Evolutionary conservation across 2,113 vertebrate species (phyloP).

Genomic region (Microcebus ravelobensis): DNA sequence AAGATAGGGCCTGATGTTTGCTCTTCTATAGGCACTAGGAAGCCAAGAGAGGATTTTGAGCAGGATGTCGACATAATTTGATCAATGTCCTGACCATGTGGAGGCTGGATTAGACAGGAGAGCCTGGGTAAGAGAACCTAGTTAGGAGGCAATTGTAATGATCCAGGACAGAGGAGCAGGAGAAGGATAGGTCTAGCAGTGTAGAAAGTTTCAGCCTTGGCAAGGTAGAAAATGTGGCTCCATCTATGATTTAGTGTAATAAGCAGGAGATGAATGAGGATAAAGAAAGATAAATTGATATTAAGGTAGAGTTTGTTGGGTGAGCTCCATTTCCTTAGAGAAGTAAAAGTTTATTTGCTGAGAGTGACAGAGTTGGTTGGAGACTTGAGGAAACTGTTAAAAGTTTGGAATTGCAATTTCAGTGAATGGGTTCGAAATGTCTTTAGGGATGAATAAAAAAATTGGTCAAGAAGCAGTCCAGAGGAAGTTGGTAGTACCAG

Average conservation of each 20-base stretch:
- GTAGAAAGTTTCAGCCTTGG: neutral
- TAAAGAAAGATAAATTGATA: neutral
- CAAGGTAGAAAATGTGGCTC: neutral
- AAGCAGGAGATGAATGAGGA: slow-evolving; percentile 12
- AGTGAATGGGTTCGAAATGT: neutral
- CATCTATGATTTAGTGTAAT: neutral
- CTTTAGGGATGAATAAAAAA: neutral
- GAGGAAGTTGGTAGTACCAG: neutral
- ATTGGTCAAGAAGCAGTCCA: neutral
- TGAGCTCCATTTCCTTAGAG: neutral
- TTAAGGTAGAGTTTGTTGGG: neutral
- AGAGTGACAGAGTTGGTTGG: neutral
- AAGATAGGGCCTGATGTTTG: neutral
- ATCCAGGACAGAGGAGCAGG: neutral
- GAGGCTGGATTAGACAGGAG: neutral
- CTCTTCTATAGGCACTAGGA: neutral
- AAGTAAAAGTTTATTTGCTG: neutral
- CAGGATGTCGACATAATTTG: neutral
- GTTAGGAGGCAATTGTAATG: neutral
- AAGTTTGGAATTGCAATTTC: slow-evolving; percentile 15
- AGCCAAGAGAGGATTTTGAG: neutral
- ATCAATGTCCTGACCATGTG: neutral
- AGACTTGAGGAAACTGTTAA: neutral
- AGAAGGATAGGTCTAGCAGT: neutral
- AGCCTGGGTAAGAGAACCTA: neutral